phyloP scores from a whole-genome alignment of 2,797 vertebrate genomes.

The Chloroceryle inda region DNA sequence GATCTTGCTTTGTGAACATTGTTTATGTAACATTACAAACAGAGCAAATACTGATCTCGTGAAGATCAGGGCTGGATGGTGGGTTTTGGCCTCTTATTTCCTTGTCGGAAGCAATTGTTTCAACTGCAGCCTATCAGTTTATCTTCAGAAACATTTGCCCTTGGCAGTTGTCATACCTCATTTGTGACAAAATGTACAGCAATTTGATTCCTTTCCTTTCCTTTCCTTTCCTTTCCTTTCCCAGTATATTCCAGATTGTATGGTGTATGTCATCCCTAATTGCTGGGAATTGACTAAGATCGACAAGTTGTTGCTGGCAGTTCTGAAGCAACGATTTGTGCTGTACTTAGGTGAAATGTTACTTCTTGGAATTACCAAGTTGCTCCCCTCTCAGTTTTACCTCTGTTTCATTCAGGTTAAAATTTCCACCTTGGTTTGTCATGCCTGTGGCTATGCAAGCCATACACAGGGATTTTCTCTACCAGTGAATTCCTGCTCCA shows the following conservation, averaged over 20 bases:
- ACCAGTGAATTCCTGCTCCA: not conserved
- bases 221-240: not conserved
- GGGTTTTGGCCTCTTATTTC: not conserved
- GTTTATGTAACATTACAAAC: constrained; percentile 18
- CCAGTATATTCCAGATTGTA: not conserved
- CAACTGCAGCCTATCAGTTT: not conserved
- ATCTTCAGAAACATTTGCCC: not conserved
- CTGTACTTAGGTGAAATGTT: not conserved
- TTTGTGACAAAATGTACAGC: not conserved
- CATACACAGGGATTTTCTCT: not conserved
- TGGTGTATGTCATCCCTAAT: not conserved
- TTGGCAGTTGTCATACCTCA: not conserved
- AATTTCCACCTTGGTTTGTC: not conserved
- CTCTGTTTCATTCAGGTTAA: not conserved
- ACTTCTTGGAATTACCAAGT: not conserved
- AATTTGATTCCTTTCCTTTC: not conserved
- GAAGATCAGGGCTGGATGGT: not conserved
- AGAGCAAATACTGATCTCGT: not conserved
- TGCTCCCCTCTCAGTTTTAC: not conserved
- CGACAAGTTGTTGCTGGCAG: not conserved
- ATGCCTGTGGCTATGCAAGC: not conserved
- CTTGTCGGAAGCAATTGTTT: constrained; percentile 38
- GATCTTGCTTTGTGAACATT: not conserved
- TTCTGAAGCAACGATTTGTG: not conserved
- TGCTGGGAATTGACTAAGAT: not conserved